These are phyloP conservation scores for Conopomorpha cramerella DNA, from an alignment of 1,140 invertebrate species.

Conservation along the genomic window DNA sequence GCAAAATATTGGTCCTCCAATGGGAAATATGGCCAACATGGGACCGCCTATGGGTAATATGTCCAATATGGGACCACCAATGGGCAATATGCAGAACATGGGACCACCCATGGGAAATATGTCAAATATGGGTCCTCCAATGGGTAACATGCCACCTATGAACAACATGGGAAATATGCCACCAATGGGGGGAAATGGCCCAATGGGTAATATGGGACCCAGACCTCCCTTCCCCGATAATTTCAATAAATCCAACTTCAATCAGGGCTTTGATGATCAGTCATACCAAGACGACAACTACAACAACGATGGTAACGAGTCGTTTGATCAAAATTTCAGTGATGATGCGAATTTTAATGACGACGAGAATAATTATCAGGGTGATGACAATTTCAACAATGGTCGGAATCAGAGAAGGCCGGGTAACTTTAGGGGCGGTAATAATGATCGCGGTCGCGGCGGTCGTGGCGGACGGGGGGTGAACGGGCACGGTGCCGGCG, in stretches of 20 bases:
- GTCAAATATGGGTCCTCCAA: constrained; percentile 25
- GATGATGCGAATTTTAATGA: constrained; percentile 33
- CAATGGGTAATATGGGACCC: constrained; percentile 6
- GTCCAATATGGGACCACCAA: constrained; percentile 9
- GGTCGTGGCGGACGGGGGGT: constrained; percentile 20
- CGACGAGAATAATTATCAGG: constrained; percentile 17
- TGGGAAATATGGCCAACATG: constrained; percentile 10
- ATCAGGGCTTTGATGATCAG: constrained; percentile 30
- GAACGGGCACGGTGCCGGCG: constrained; percentile 24
- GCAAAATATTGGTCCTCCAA: constrained; percentile 15
- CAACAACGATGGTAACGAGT: constrained; percentile 20
- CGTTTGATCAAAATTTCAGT: constrained; percentile 36
- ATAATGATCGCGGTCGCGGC: constrained; percentile 9
- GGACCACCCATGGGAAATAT: constrained; percentile 23
- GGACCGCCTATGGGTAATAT: constrained; percentile 17
- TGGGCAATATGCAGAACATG: constrained; percentile 25
- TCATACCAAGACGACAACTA: constrained; percentile 20
- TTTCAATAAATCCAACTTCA: constrained; percentile 36
- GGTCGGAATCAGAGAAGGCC: constrained; percentile 34
- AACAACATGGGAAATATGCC: constrained; percentile 16
- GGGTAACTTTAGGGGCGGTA: constrained; percentile 27
- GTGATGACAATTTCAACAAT: constrained; percentile 19
- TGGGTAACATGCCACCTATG: constrained; percentile 18
- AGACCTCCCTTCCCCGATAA: constrained; percentile 29
- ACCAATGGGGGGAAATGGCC: neutral